Evolutionary conservation across 2,888 invertebrate species (phyloP), one percentile per base, ranked within the genome.

Genomic region (Eupithecia abbreviata): DNA sequence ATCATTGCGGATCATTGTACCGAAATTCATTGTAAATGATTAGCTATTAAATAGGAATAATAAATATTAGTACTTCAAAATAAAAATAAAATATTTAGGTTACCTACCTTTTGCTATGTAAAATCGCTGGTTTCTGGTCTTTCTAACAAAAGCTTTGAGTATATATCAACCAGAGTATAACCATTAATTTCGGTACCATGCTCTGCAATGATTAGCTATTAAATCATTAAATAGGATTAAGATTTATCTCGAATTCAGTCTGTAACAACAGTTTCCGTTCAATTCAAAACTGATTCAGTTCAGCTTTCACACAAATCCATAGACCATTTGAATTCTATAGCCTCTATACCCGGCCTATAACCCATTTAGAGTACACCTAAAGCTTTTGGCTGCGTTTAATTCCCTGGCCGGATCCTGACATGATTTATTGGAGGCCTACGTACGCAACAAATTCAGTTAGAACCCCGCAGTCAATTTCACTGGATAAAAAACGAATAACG

Each of bases 401-500:
- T 72, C 62, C 74, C 72, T 62, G 10, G 75, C 47, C 66, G 72
- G 45, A 72, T 41, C 55, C 74, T n/a, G 66, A 66, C 66, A 75
- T 74, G 75, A 75, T 78, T 78, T 75, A 75, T 73, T 41, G 75
- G 13, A 68, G 76, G 30, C 68, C 69, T 78, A 75, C 73, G 81
- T 78, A 77, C 73, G 81, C 76, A 77, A 81, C 75, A 79, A 80
- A 80, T 77, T 62, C 79, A 75, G 80, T 78, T 81, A 80, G 80
- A 76, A 78, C 77, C 80, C 74, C 80, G 79, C 71, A 77, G 73
- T 79, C 78, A 78, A 79, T 81, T 81, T 83, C 84, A 80, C 82
- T 80, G 82, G 84, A 85, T 75, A 87, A 85, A 81, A 84, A 86
- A 84, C 79, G 82, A 85, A 86, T 83, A 87, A 87, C 85, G 84